Percentiles rank a stretch among this genome's conserved stretches.
Conservation (phyloP, 2,113 vertebrate species). For the Alligator sinensis region DNA sequence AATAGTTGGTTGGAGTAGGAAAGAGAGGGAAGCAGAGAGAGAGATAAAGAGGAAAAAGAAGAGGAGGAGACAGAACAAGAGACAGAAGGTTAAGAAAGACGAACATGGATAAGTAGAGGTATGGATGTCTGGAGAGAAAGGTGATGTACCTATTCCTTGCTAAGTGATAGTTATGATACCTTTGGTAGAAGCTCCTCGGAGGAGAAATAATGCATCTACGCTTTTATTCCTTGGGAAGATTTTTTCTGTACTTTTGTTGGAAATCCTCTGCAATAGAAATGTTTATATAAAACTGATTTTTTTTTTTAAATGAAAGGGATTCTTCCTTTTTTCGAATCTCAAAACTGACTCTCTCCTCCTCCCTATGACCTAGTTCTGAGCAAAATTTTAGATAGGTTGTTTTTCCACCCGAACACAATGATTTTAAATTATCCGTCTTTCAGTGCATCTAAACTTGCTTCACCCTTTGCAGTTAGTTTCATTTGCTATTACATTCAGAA, state of each 20-base stretch:
- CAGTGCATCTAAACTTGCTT: not conserved
- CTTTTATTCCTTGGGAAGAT: not conserved
- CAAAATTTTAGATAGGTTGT: not conserved
- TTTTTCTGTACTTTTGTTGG: constrained; percentile 12
- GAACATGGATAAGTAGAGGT: constrained; percentile 71
- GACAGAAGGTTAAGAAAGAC: constrained; percentile 69
- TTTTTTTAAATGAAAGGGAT: not conserved
- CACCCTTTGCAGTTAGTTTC: constrained; percentile 43
- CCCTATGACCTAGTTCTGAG: not conserved
- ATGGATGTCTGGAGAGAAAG: constrained; percentile 65
- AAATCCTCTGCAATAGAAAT: not conserved
- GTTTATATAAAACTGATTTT: not conserved
- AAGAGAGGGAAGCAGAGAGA: constrained; percentile 52
- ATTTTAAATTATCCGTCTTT: not conserved
- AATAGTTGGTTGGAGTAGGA: constrained; percentile 70
- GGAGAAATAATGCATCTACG: constrained; percentile 52
- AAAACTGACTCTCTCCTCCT: not conserved
- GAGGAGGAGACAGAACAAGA: constrained; percentile 64
- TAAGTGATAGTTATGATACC: constrained; percentile 67
- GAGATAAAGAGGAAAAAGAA: constrained; percentile 40
- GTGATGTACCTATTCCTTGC: constrained; percentile 54
- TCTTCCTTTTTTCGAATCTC: not conserved
- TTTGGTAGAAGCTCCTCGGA: constrained; percentile 5
- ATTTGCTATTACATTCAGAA: constrained; percentile 29
- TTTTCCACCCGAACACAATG: not conserved